Evolutionary conservation across 2,888 invertebrate species (phyloP), one percentile per base, ranked within the genome.

Genomic region (Lithophane semibrunnea): DNA sequence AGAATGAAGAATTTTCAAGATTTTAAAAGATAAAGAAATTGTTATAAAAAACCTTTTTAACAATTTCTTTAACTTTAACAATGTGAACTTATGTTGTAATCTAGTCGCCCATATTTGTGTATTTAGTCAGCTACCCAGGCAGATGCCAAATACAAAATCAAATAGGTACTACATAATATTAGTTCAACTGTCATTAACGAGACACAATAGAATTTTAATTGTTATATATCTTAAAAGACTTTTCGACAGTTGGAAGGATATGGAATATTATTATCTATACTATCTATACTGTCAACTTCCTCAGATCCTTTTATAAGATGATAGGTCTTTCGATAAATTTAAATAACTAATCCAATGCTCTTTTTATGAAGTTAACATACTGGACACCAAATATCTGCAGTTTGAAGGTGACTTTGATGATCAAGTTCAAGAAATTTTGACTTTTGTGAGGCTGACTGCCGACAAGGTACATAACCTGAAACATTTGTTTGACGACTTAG

Each of bases 401-500:
- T 86, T 93, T n/a, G 82, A 86, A 18, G 95, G 95, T 13, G 91
- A 91, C 77, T 97, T 97, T 84, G 92, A 95, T 3, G 73, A 87
- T 0, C 97, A 97, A 92, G 89, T 97, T 8, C 63, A 85, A 9
- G 86, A 89, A 65, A 85, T 97, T 58, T 84, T 95, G 58, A 47
- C 84, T 0, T 82, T 87, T 64, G 90, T 97, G 13, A 93, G 97
- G 80, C 86, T 95, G 72, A 91, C 91, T 2, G 88, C 91, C 1
- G 70, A 86, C 1, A 91, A 93, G 70, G 93, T 95, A 8, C 91
- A 92, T 64, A 84, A 90, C n/a, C 90, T 96, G 74, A 87, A 92
- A n/a, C 60, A 67, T 29, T 78, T 92, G 65, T 90, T 90, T 67
- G 42, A 75, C 21, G 97, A 97, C 88, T 79, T 97, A 44, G 92